Conservation (phyloP, 2,888 invertebrate genomes). For the Oligia fasciuncula region DNA sequence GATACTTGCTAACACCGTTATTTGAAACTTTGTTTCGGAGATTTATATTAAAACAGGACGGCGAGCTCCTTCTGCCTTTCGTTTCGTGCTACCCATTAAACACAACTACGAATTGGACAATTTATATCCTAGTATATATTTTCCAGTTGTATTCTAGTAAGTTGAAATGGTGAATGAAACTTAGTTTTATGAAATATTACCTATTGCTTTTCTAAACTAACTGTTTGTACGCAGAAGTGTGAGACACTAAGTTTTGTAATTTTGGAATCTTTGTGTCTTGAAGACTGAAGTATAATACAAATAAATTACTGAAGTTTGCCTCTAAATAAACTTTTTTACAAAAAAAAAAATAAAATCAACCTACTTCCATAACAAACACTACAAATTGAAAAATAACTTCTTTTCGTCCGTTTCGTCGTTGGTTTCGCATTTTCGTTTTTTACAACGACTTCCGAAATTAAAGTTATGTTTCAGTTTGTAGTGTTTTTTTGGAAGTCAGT, state of each 20-base stretch:
- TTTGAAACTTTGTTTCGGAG: conserved; percentile 64
- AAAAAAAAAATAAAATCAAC: too few species aligned
- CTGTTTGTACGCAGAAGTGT: neutral
- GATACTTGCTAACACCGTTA: conserved; percentile 66
- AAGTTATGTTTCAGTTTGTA: too few species aligned
- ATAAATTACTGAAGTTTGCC: neutral
- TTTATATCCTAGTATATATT: conserved; percentile 63
- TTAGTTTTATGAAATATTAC: conserved; percentile 34
- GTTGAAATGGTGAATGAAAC: conserved; percentile 42
- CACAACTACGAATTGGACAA: conserved; percentile 57
- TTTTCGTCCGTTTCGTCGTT: too few species aligned
- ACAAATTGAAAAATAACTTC: too few species aligned
- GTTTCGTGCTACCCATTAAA: conserved; percentile 66
- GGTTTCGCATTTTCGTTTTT: too few species aligned
- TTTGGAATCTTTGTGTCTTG: neutral
- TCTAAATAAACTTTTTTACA: neutral
- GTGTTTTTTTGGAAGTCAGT: too few species aligned
- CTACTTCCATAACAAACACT: too few species aligned
- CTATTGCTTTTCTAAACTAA: conserved; percentile 1
- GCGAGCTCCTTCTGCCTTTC: conserved; percentile 60
- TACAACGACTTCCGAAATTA: too few species aligned
- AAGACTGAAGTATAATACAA: neutral
- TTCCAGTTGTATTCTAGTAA: conserved; percentile 67
- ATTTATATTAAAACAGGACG: conserved; percentile 64
- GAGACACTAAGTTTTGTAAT: neutral